These are phyloP conservation scores for Cepaea nemoralis DNA, from an alignment of 1,140 invertebrate species.

Conservation along the genomic window DNA sequence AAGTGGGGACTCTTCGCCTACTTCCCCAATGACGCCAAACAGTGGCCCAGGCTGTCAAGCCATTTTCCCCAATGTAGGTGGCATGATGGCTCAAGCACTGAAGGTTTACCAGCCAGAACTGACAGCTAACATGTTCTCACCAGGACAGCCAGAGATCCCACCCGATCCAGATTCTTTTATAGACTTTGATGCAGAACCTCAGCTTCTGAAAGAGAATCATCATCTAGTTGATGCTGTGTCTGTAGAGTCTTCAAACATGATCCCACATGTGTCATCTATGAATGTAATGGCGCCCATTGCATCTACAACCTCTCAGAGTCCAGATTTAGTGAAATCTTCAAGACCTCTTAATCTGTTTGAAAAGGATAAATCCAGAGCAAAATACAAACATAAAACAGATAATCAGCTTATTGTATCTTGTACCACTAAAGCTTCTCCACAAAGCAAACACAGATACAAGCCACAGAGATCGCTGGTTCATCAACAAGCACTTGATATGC, in stretches of 20 bases:
- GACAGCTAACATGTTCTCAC: not conserved
- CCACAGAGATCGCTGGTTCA: conserved; percentile 28
- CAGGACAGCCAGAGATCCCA: not conserved
- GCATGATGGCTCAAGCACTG: not conserved
- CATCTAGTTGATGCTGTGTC: not conserved
- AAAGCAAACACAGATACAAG: conserved; percentile 1
- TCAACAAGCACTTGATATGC: conserved; percentile 31
- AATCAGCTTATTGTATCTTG: not conserved
- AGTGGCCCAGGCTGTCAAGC: not conserved
- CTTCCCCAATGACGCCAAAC: not conserved
- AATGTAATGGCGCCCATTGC: not conserved
- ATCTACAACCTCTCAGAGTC: not conserved
- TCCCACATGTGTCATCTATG: not conserved
- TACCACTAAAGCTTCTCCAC: conserved; percentile 1
- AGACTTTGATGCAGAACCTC: not conserved
- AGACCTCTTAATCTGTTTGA: not conserved
- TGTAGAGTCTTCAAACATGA: not conserved
- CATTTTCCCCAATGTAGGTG: not conserved
- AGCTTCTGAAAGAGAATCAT: not conserved
- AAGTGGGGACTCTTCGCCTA: not conserved
- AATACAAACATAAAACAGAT: not conserved
- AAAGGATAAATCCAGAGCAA: not conserved
- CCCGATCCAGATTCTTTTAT: not conserved
- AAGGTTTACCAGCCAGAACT: not conserved
- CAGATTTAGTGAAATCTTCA: not conserved